These are phyloP conservation scores for Trichonephila clavata DNA, from an alignment of 1,140 invertebrate genomes.

Conservation along the genomic window DNA sequence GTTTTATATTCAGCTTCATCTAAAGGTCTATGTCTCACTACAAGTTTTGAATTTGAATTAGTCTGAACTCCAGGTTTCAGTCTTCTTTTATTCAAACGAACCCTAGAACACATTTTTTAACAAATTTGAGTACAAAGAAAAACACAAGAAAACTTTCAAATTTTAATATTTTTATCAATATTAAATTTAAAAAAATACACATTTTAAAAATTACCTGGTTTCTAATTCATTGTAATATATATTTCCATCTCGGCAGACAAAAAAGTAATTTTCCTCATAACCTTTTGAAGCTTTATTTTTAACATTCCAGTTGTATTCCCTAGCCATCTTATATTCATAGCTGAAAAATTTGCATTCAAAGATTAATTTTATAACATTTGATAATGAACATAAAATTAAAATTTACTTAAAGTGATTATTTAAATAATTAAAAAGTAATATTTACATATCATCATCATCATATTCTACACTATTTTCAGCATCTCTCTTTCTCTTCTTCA, in stretches of 20 bases:
- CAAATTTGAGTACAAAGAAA: not conserved
- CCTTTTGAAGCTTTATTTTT: conserved; percentile 98
- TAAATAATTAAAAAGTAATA: not conserved
- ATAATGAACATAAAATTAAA: not conserved
- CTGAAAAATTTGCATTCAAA: conserved; percentile 75
- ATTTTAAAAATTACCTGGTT: conserved; percentile 84
- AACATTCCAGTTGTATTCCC: conserved; percentile 99
- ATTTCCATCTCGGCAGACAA: conserved; percentile 93
- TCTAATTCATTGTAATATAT: conserved; percentile 99
- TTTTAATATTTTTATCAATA: not conserved
- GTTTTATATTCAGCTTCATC: conserved; percentile 92
- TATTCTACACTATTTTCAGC: conserved; percentile 89
- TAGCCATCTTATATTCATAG: conserved; percentile 96
- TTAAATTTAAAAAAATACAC: not conserved
- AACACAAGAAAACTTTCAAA: not conserved
- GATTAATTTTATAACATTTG: not conserved
- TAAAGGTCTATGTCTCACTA: conserved; percentile 95
- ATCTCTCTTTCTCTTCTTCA: conserved; percentile 92
- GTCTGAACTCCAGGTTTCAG: conserved; percentile 85
- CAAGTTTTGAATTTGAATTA: conserved; percentile 89
- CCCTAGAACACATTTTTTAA: conserved; percentile 82
- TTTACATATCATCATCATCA: conserved; percentile 90
- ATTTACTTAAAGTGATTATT: too few relatives aligned
- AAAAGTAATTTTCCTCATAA: conserved; percentile 99
- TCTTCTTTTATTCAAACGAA: conserved; percentile 93